Evolutionary conservation across 2,113 vertebrate genomes (phyloP), one percentile per base, ranked within the genome.

Genomic region (Oplegnathus fasciatus): DNA sequence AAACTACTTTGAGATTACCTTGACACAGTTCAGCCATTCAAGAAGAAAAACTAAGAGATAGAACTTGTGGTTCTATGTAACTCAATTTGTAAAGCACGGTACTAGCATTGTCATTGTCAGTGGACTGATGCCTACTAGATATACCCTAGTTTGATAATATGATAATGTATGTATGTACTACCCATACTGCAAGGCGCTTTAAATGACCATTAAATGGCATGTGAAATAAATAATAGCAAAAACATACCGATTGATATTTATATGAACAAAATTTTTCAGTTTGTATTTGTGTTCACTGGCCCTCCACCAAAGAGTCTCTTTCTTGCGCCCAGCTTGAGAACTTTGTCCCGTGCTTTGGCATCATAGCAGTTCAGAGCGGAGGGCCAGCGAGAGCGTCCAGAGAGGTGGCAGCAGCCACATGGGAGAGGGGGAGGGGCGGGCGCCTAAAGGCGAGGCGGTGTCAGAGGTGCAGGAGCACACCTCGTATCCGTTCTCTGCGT

Each of bases 381-480:
- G 83, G 0, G 90, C 83, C 30, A 74, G 87, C 1, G 90, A 80
- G 10, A 96, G 82, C 17, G 91, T 96, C 96, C 97, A 97, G 68
- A 95, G 37, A 0, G 91, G 52, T 0, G 65, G 26, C 75, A 95
- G 86, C 15, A 88, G 0, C 14, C 94, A 93, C 42, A 86, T 0
- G 34, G 89, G 84, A 15, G 92, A 86, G 0, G 78, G 87, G 5
- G 68, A 14, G 72, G 76, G 72, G 4, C 55, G 87, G 15, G 24
- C 71, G 14, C 91, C 24, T 6, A 84, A 24, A 0, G 94, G 85
- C 0, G 64, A 11, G 9, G 94, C 87, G 0, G 90, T 90, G 64
- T 94, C 93, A 0, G 97, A 98, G 71, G 97, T 97, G 88, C 98
- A 99, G 62, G 98, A 98, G 79, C 98, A 99, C 62, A 98, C 97